Evolutionary conservation across 2,113 vertebrate genomes (phyloP).

Genomic region (Myocastor coypus): DNA sequence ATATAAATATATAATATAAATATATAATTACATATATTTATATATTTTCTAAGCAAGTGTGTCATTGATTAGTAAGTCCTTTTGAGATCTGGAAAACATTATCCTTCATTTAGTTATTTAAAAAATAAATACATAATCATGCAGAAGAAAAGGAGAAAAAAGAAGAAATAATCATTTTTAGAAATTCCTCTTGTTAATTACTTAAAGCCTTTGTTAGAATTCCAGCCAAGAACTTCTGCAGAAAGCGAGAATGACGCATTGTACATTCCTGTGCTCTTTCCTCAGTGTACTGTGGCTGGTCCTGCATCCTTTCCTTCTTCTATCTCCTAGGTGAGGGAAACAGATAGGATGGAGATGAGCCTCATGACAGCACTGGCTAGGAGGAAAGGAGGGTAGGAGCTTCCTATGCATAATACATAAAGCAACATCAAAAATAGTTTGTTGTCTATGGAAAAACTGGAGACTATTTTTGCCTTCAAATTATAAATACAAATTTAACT

Average conservation of each 20-base stretch:
- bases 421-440: neutral
- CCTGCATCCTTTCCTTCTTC: neutral
- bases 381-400: neutral
- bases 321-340: neutral
- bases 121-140: neutral
- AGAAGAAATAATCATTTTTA: too few relatives aligned
- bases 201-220: conserved; percentile 47
- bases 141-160: too few relatives aligned
- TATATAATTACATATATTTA: neutral
- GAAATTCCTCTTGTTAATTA: too few relatives aligned
- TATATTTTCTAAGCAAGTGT: neutral
- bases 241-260: conserved; percentile 23
- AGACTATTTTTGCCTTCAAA: neutral
- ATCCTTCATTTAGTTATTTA: conserved; percentile 21
- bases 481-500: conserved; percentile 41
- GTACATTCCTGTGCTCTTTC: conserved; percentile 38
- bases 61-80: neutral
- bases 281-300: neutral
- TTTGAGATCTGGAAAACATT: neutral
- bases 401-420: neutral
- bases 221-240: conserved; percentile 41
- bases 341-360: neutral
- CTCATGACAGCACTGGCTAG: neutral
- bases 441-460: neutral
- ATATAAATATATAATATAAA: too few relatives aligned